Evolutionary conservation across 2,797 vertebrate species (phyloP), one percentile per base, ranked within the genome.

Genomic region (Zenarchopterus dispar): DNA sequence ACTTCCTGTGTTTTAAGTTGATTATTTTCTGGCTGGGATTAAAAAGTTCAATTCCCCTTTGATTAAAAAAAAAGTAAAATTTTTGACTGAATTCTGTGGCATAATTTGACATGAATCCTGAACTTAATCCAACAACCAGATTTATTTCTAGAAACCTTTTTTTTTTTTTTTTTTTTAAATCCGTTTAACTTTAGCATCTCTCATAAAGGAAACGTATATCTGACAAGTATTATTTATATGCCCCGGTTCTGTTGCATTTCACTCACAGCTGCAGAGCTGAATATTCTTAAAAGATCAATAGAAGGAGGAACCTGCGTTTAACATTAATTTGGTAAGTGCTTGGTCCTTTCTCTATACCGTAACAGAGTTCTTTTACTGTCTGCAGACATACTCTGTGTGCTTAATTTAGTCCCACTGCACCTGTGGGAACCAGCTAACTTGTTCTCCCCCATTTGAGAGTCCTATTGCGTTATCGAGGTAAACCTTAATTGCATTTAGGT

Each of bases 401-500:
- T 72, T 46, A 62, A 17, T 65, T 48, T 23, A 39, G 39, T 67
- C 41, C 61, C 44, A 43, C 17, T 26, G 60, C 53, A 52, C 75
- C 69, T 52, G 2, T 67, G 52, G 73, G 67, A 82, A 43, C 50
- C 46, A 45, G 17, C 62, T 44, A 41, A 62, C 59, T 49, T 56
- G 48, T 46, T 69, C 57, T 68, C 16, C 45, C 22, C 22, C 67
- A 42, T 54, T 70, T 77, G 41, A 42, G 26, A n/a, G 43, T 49
- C 51, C 77, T 88, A 88, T 88, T 88, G 64, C 78, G 70, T 78
- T 88, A 87, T 64, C 77, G 88, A 49, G 84, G 86, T 85, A 24
- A 79, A 75, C 77, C 67, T 39, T 90, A 91, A 93, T 90, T 77
- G 59, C 72, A 83, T 93, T 89, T 79, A 50, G 50, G 67, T 54